Conservation (phyloP, 2,888 invertebrate species). For the Malthinus seriepunctatus region DNA sequence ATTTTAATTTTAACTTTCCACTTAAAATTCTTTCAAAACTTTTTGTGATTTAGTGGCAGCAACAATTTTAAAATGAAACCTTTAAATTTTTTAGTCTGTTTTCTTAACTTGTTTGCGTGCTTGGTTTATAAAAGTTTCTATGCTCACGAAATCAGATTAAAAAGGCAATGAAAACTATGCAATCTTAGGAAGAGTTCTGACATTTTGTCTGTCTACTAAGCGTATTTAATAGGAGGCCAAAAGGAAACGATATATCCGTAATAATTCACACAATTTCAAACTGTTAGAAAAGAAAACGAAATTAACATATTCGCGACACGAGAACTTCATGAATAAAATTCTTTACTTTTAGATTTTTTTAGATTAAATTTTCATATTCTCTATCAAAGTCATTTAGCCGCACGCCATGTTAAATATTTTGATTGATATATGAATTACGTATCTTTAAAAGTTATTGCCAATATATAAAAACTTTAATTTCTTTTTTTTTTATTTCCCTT, state of each 20-base stretch:
- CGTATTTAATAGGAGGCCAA: slow-evolving; percentile 16
- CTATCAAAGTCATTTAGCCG: slow-evolving; percentile 3
- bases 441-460: neutral
- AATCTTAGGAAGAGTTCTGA: slow-evolving; percentile 21
- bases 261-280: slow-evolving; percentile 18
- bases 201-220: slow-evolving; percentile 21
- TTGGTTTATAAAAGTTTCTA: slow-evolving; percentile 18
- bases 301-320: slow-evolving; percentile 19
- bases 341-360: neutral
- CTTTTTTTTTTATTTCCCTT: too few species aligned
- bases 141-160: slow-evolving; percentile 34
- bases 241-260: slow-evolving; percentile 19
- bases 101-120: slow-evolving; percentile 29
- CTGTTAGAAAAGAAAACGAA: slow-evolving; percentile 4
- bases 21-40: slow-evolving; percentile 35
- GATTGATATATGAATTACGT: slow-evolving; percentile 7
- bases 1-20: slow-evolving; percentile 39
- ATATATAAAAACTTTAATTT: too few species aligned
- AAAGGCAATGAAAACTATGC: slow-evolving; percentile 30
- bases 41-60: slow-evolving; percentile 34
- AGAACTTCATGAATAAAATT: slow-evolving; percentile 14
- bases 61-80: slow-evolving; percentile 29
- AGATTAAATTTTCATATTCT: slow-evolving; percentile 6
- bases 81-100: slow-evolving; percentile 26
- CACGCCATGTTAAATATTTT: slow-evolving; percentile 8